Evolutionary conservation across 2,888 invertebrate species (phyloP).

Genomic region (Automeris io): DNA sequence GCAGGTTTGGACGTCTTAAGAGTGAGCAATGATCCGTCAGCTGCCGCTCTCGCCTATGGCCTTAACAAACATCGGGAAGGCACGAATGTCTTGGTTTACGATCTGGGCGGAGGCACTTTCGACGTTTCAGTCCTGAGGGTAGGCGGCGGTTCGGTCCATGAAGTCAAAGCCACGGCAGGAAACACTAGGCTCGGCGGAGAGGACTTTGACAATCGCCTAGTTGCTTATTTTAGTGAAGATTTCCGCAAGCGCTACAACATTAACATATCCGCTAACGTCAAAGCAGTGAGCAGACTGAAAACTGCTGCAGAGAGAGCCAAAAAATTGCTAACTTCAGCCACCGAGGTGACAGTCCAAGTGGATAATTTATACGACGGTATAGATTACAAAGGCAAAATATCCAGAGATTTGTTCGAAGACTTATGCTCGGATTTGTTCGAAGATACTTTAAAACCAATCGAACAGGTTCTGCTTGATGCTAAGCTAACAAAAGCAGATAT

Average conservation of each 20-base stretch:
- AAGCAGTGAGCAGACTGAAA: constrained; percentile 39
- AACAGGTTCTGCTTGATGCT: constrained; percentile 40
- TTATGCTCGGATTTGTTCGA: constrained; percentile 54
- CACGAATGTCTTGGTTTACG: constrained; percentile 46
- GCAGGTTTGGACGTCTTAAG: constrained; percentile 51
- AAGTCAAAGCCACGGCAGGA: constrained; percentile 49
- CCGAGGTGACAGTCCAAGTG: constrained; percentile 36
- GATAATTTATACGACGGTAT: constrained; percentile 40
- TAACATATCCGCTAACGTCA: constrained; percentile 30
- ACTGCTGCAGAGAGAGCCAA: constrained; percentile 49
- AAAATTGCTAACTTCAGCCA: constrained; percentile 35
- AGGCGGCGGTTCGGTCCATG: constrained; percentile 34
- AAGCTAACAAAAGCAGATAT: constrained; percentile 37
- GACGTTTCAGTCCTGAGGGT: constrained; percentile 50
- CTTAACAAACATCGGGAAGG: constrained; percentile 31
- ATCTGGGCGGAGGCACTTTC: constrained; percentile 56
- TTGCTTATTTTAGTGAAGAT: constrained; percentile 49
- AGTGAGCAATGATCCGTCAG: constrained; percentile 54
- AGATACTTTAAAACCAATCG: constrained; percentile 37
- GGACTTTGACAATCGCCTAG: constrained; percentile 55
- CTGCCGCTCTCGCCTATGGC: constrained; percentile 54
- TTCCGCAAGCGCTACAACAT: constrained; percentile 38
- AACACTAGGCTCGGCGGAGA: constrained; percentile 50
- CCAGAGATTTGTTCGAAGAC: constrained; percentile 46
- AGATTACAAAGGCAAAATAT: constrained; percentile 40